phyloP scores from a whole-genome alignment of 2,113 vertebrate species.

The Pica pica region DNA sequence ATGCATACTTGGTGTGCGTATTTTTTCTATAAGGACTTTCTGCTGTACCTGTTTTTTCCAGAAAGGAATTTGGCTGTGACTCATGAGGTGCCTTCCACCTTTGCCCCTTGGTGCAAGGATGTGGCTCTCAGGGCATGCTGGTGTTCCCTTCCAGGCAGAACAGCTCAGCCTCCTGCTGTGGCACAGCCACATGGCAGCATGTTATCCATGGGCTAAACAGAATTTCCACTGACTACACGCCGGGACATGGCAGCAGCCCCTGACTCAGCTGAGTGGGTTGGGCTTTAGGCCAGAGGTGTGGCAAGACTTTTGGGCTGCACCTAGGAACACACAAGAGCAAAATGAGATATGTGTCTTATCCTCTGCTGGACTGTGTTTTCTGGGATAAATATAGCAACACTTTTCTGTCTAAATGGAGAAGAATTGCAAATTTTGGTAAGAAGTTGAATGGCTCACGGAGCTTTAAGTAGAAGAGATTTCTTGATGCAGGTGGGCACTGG shows the following conservation, averaged over 20 bases:
- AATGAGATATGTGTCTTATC: fast-evolving
- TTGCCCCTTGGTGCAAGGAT: background rate
- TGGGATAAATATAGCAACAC: background rate
- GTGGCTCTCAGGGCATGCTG: background rate
- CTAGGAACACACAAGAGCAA: background rate
- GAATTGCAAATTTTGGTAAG: background rate
- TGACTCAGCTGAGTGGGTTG: background rate
- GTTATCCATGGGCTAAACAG: fast-evolving
- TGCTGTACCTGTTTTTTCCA: fast-evolving
- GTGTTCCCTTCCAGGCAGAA: background rate
- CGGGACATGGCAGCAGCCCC: background rate
- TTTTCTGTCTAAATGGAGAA: background rate
- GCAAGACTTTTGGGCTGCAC: background rate
- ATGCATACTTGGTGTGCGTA: fast-evolving
- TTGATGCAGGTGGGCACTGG: background rate
- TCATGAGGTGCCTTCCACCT: background rate
- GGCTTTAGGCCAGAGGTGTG: background rate
- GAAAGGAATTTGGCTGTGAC: background rate
- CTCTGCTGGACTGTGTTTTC: background rate
- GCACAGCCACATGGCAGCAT: background rate
- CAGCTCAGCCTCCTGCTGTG: background rate
- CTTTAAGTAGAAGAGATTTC: background rate
- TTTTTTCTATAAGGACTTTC: background rate
- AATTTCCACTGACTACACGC: background rate
- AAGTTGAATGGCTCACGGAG: background rate